Evolutionary conservation across 2,888 invertebrate species (phyloP).

Genomic region (Temnothorax unifasciatus): DNA sequence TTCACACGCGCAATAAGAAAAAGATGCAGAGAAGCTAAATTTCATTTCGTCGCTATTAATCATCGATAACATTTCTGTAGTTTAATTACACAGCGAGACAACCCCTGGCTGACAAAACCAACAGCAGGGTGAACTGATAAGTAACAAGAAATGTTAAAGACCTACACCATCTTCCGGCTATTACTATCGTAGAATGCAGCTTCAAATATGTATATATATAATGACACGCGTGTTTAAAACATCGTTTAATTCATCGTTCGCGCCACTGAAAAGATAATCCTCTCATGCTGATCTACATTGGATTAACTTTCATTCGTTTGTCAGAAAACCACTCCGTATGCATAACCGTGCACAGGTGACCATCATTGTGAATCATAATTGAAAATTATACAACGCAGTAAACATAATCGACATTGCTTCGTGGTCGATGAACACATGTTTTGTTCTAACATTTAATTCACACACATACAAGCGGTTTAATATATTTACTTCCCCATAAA

Average conservation of each 20-base stretch:
- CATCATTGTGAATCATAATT: neutral
- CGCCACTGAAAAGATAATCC: neutral
- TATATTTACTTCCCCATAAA: neutral
- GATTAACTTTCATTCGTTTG: conserved; percentile 23
- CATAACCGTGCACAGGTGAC: neutral
- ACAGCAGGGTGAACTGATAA: conserved; percentile 5
- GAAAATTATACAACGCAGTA: neutral
- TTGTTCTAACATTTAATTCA: neutral
- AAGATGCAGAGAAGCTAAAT: neutral
- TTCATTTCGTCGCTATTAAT: neutral
- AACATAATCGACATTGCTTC: conserved; percentile 17
- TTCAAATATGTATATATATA: conserved; percentile 58
- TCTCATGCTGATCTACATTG: neutral
- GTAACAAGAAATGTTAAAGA: conserved; percentile 58
- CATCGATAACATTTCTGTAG: neutral
- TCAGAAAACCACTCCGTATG: neutral
- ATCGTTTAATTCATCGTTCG: conserved; percentile 59
- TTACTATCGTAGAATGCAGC: conserved; percentile 60
- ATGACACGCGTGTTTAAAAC: conserved; percentile 62
- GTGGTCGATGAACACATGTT: neutral
- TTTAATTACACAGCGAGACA: conserved; percentile 20
- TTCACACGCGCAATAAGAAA: neutral
- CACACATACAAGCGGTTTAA: neutral
- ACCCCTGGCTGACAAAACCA: neutral
- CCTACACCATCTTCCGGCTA: conserved; percentile 66